Evolutionary conservation across 2,888 invertebrate genomes (phyloP), one percentile per base, ranked within the genome.

Genomic region (Lepidochrysops patricia): DNA sequence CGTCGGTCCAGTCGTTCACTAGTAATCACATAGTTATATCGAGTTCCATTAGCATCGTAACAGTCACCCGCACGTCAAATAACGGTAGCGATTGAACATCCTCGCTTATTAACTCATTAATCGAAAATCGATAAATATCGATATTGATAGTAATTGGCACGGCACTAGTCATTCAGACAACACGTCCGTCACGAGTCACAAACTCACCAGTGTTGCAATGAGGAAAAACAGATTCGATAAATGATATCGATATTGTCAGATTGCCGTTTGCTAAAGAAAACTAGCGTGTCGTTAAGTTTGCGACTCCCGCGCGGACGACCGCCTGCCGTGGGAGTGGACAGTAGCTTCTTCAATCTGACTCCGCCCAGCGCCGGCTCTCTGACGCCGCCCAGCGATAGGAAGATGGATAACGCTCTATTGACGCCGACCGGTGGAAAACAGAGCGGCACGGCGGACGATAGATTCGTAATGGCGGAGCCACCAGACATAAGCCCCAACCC

Each of bases 231-330:
- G 26, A 57, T 60, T 66, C 66, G 67, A 65, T 67, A 67, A 64
- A 63, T 49, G 57, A 59, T 64, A 65, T 67, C 76, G 73, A 70
- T 72, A 66, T 76, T 75, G 68, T 80, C 82, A 90, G 90, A 89
- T 89, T 89, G 89, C 80, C 88, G 90, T 70, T 73, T 89, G 68
- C 80, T 77, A 76, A 89, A 89, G 81, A 77, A 76, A 66, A 74
- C 84, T 69, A 89, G 84, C 69, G 88, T 81, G 3, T 84, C 90
- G 62, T 79, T 90, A 61, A 82, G 82, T 64, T 68, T 82, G 67
- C 83, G 86, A 0, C 66, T 89, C 67, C 87, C 89, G 19, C 84
- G 89, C 54, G 85, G 84, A 35, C 81, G 84, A 0, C 87, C 89
- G 62, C 84, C 89, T 7, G 79, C 79, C 37, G 80, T 85, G 57